A percentile compares a stretch with the other conserved stretches of the same genome.
Conservation (phyloP, 2,797 vertebrate species). For the Pyrocephalus nanus region DNA sequence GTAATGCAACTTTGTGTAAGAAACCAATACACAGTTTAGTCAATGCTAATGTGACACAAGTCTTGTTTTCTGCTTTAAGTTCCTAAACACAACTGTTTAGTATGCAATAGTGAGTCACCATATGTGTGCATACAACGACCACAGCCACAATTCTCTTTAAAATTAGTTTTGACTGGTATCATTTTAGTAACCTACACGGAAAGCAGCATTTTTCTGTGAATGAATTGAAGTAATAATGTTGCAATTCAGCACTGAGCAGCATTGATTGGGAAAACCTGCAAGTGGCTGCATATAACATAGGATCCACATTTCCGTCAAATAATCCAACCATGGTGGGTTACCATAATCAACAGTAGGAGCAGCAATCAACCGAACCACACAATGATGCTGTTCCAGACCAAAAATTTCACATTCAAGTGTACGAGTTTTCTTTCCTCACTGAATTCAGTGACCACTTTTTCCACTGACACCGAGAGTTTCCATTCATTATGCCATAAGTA, state of each 20-base stretch:
- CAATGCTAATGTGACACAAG: background rate
- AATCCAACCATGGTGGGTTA: background rate
- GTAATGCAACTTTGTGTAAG: background rate
- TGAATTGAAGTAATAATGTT: background rate
- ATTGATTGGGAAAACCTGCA: background rate
- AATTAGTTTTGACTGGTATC: background rate
- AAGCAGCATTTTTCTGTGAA: background rate
- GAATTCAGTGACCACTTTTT: conserved; percentile 64
- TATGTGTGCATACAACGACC: background rate
- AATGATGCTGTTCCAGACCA: background rate
- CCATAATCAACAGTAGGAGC: background rate
- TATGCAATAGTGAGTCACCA: background rate
- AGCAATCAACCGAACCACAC: background rate
- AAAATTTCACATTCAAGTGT: conserved; percentile 3
- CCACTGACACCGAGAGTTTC: conserved; percentile 58
- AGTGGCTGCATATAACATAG: background rate
- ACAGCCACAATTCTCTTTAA: background rate
- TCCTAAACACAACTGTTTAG: background rate
- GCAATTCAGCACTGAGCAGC: background rate
- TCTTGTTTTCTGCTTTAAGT: background rate
- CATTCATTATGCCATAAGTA: conserved; percentile 63
- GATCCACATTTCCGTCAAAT: background rate
- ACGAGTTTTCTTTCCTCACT: background rate
- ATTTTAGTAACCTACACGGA: background rate
- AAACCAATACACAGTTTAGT: background rate